phyloP scores from a whole-genome alignment of 2,888 invertebrate species.

The Oscheius sp. region DNA sequence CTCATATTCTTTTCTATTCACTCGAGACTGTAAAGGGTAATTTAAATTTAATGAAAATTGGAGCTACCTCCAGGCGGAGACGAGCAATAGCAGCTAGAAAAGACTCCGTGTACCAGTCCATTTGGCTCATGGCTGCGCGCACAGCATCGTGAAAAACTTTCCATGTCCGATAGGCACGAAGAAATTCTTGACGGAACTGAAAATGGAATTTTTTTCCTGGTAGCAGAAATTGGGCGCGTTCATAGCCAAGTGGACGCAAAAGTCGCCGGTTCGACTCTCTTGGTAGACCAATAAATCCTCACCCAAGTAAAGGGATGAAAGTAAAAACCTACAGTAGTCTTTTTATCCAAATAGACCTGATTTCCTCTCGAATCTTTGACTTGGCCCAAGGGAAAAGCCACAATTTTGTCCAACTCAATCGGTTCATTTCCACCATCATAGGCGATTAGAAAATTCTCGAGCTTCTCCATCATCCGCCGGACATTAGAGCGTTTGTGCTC shows the following conservation, averaged over 20 bases:
- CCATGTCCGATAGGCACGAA: neutral
- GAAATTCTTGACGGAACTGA: slow-evolving; percentile 11
- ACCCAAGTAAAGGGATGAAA: too few relatives aligned
- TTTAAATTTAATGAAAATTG: neutral
- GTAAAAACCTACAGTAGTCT: too few relatives aligned
- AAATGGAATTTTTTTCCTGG: too few relatives aligned
- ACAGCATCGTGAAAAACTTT: slow-evolving; percentile 7
- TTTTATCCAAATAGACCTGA: too few relatives aligned
- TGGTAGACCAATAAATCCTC: too few relatives aligned
- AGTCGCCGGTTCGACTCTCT: too few relatives aligned
- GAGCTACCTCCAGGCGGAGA: slow-evolving; percentile 9
- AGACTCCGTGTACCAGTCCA: slow-evolving; percentile 5
- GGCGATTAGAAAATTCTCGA: slow-evolving; percentile 7
- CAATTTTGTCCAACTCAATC: too few relatives aligned
- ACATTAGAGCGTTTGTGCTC: slow-evolving; percentile 32
- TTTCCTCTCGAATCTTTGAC: too few relatives aligned
- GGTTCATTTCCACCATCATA: slow-evolving; percentile 25
- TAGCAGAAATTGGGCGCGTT: too few relatives aligned
- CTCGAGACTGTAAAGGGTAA: neutral
- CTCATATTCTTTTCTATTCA: neutral
- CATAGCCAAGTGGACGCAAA: too few relatives aligned
- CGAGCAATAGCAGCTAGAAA: neutral
- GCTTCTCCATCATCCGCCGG: slow-evolving; percentile 15
- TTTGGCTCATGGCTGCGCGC: slow-evolving; percentile 9
- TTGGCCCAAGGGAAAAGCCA: too few relatives aligned